Percentiles rank a stretch among this genome's conserved stretches.
Conservation (phyloP, 2,888 invertebrate species). For the Lobophora halterata region DNA sequence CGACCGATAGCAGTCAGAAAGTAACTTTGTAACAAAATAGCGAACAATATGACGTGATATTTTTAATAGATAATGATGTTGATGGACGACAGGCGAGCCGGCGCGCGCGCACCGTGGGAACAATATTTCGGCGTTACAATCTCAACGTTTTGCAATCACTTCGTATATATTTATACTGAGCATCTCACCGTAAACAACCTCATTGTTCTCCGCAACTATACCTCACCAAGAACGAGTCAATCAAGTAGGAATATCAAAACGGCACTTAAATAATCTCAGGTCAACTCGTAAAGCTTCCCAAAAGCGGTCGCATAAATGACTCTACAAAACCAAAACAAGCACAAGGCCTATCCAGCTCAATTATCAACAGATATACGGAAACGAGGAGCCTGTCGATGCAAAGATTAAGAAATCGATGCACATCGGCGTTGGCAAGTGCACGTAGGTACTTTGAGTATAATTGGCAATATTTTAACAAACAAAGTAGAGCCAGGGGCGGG, state of each 20-base stretch:
- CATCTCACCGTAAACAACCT: conserved; percentile 26
- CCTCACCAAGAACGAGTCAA: conserved; percentile 25
- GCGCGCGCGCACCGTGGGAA: conserved; percentile 71
- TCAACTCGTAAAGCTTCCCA: conserved; percentile 31
- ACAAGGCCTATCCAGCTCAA: conserved; percentile 33
- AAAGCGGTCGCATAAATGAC: conserved; percentile 29
- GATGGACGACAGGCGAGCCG: conserved; percentile 70
- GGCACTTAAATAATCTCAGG: conserved; percentile 21
- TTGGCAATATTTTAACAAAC: conserved; percentile 75
- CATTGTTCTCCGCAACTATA: conserved; percentile 23
- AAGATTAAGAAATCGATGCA: conserved; percentile 68
- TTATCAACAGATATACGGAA: conserved; percentile 42
- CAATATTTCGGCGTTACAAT: conserved; percentile 68
- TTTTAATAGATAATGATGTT: conserved; percentile 80
- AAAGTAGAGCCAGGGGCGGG: conserved; percentile 71
- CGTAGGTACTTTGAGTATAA: conserved; percentile 66
- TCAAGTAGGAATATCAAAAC: conserved; percentile 21
- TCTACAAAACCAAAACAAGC: conserved; percentile 32
- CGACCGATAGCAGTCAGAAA: conserved; percentile 64
- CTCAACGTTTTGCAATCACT: conserved; percentile 67
- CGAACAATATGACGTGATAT: conserved; percentile 79
- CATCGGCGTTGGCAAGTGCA: conserved; percentile 51
- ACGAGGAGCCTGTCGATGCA: conserved; percentile 52
- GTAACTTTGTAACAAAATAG: conserved; percentile 74
- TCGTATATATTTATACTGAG: conserved; percentile 51